These are phyloP conservation scores for Nemapogon koenigi DNA, from an alignment of 2,888 invertebrate genomes.

Conservation along the genomic window DNA sequence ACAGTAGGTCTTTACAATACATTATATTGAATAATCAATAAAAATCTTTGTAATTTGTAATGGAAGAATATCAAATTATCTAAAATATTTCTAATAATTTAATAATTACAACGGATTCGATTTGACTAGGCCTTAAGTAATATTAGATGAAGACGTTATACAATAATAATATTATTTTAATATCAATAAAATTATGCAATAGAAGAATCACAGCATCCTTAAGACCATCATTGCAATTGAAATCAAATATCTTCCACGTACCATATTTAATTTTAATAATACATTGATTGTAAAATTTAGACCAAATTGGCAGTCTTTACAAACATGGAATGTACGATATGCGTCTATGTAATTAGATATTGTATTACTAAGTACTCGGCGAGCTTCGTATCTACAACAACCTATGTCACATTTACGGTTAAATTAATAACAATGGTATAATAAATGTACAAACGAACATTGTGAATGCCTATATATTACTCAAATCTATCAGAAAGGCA, in stretches of 20 bases:
- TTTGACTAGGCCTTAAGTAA: conserved; percentile 59
- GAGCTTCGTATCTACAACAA: conserved; percentile 1
- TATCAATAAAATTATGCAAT: conserved; percentile 60
- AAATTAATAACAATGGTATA: conserved; percentile 42
- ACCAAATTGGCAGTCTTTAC: conserved; percentile 65
- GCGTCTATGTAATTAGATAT: conserved; percentile 58
- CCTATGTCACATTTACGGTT: conserved; percentile 40
- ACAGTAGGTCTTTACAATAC: too few species aligned
- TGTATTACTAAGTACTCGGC: conserved; percentile 2
- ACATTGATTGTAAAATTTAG: conserved; percentile 63
- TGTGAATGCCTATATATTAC: conserved; percentile 28
- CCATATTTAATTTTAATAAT: conserved; percentile 45
- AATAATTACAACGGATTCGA: conserved; percentile 55
- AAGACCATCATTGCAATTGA: conserved; percentile 61
- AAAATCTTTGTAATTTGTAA: conserved; percentile 33
- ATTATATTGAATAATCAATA: too few species aligned
- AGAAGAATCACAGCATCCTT: conserved; percentile 65
- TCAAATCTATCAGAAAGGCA: conserved; percentile 37
- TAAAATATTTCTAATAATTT: conserved; percentile 29
- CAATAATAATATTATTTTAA: conserved; percentile 33
- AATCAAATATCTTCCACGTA: conserved; percentile 58
- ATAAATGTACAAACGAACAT: conserved; percentile 21
- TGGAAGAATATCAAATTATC: conserved; percentile 56
- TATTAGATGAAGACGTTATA: conserved; percentile 56
- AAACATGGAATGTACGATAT: conserved; percentile 66